A percentile compares a stretch with the other conserved stretches of the same genome.
Evolutionary conservation across 2,888 invertebrate genomes (phyloP).

Genomic region (Enoplolaimus lenunculus): DNA sequence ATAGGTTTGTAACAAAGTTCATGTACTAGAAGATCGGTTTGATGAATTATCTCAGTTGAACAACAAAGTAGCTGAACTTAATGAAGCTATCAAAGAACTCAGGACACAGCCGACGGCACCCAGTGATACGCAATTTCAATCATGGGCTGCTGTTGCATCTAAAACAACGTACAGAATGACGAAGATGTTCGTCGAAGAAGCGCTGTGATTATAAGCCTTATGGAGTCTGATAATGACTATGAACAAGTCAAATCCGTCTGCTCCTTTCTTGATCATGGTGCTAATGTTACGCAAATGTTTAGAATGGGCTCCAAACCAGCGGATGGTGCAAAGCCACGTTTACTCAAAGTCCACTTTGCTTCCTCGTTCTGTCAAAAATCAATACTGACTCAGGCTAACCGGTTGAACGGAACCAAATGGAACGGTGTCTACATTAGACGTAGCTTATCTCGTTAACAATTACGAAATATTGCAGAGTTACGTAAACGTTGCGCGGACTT

Average conservation of each 20-base stretch:
- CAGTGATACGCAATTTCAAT: not conserved
- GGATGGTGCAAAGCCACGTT: not conserved
- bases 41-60: not conserved
- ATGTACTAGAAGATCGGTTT: not conserved
- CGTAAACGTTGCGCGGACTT: not conserved
- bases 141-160: not conserved
- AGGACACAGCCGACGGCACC: not conserved
- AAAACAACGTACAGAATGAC: not conserved
- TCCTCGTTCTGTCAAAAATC: not conserved
- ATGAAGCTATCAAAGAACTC: not conserved
- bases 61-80: not conserved
- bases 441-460: not conserved
- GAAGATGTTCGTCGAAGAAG: not conserved
- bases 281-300: not conserved
- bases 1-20: not conserved
- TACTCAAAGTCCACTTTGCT: conserved; percentile 6
- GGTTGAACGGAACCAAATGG: not conserved
- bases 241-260: not conserved
- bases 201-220: not conserved
- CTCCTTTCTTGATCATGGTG: not conserved
- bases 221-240: not conserved
- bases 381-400: not conserved
- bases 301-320: conserved; percentile 5
- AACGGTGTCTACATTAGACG: not conserved
- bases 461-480: not conserved